These are phyloP conservation scores for Paguma larvata DNA, from an alignment of 2,797 vertebrate species.

Conservation along the genomic window DNA sequence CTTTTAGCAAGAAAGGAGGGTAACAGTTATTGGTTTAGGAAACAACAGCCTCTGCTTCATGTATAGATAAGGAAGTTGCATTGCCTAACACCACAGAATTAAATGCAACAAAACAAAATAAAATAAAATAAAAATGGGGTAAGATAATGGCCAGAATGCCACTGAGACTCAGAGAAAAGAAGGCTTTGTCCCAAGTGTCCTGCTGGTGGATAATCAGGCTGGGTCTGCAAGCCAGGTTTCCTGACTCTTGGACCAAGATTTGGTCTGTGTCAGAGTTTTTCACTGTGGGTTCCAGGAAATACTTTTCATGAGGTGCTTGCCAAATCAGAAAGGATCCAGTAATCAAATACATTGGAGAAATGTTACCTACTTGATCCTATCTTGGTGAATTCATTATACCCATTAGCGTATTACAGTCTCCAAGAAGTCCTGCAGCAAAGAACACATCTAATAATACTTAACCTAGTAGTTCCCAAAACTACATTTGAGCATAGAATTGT, in stretches of 20 bases:
- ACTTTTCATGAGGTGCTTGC: background rate
- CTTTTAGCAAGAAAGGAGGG: constrained; percentile 36
- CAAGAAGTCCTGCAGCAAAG: background rate
- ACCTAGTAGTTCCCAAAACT: background rate
- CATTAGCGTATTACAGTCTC: background rate
- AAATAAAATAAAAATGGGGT: background rate
- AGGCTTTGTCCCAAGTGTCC: background rate
- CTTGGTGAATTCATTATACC: background rate
- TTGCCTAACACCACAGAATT: background rate
- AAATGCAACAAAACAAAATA: background rate
- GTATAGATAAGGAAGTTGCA: background rate
- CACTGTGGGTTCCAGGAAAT: background rate
- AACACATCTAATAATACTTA: background rate
- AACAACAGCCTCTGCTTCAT: background rate
- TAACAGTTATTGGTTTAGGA: background rate
- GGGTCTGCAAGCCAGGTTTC: background rate
- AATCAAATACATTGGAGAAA: background rate
- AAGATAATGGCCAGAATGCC: background rate
- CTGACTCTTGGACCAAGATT: background rate
- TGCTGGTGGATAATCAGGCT: background rate
- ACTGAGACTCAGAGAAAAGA: background rate
- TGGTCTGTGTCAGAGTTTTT: background rate
- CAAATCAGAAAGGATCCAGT: background rate
- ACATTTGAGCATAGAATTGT: background rate
- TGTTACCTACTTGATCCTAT: background rate